Percentiles rank a stretch among this genome's conserved stretches.
These are phyloP conservation scores for Labeo catla DNA, from an alignment of 2,113 vertebrate species.

Conservation along the genomic window DNA sequence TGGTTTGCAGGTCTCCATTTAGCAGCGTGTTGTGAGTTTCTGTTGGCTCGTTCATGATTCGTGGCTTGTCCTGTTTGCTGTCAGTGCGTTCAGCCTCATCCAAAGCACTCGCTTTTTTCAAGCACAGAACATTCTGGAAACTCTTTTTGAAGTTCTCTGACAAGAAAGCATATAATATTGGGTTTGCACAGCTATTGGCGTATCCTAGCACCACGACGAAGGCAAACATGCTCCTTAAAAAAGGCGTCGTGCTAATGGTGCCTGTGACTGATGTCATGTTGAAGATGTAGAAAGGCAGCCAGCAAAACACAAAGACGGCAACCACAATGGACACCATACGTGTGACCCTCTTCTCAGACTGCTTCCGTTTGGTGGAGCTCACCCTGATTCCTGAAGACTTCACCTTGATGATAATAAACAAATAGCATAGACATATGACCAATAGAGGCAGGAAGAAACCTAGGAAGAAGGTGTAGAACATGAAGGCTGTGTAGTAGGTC, in stretches of 20 bases:
- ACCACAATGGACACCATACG: slow-evolving; percentile 98
- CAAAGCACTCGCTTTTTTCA: slow-evolving; percentile 87
- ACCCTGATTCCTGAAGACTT: slow-evolving; percentile 94
- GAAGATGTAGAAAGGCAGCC: slow-evolving; percentile 98
- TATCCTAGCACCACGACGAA: slow-evolving; percentile 96
- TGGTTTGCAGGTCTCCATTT: slow-evolving; percentile 94
- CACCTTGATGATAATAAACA: slow-evolving; percentile 95
- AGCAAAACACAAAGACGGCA: slow-evolving; percentile 95
- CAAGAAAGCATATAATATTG: slow-evolving; percentile 95
- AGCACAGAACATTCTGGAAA: slow-evolving; percentile 95
- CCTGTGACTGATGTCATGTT: slow-evolving; percentile 92
- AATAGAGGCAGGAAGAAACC: slow-evolving; percentile 94
- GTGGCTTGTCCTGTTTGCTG: slow-evolving; percentile 91
- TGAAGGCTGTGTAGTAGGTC: slow-evolving; percentile 93
- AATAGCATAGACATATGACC: slow-evolving; percentile 96
- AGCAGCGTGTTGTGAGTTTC: slow-evolving; percentile 93
- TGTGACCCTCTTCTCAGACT: slow-evolving; percentile 93
- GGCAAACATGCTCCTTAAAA: slow-evolving; percentile 92
- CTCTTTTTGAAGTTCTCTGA: slow-evolving; percentile 99
- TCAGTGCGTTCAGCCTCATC: slow-evolving; percentile 90
- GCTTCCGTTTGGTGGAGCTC: slow-evolving; percentile 91
- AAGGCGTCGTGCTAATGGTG: slow-evolving; percentile 86
- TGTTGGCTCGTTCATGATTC: slow-evolving; percentile 87
- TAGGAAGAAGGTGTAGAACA: slow-evolving; percentile 93
- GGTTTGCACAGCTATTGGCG: slow-evolving; percentile 96